Evolutionary conservation across 2,797 vertebrate species (phyloP).

Genomic region (Halcyon leucocephala): DNA sequence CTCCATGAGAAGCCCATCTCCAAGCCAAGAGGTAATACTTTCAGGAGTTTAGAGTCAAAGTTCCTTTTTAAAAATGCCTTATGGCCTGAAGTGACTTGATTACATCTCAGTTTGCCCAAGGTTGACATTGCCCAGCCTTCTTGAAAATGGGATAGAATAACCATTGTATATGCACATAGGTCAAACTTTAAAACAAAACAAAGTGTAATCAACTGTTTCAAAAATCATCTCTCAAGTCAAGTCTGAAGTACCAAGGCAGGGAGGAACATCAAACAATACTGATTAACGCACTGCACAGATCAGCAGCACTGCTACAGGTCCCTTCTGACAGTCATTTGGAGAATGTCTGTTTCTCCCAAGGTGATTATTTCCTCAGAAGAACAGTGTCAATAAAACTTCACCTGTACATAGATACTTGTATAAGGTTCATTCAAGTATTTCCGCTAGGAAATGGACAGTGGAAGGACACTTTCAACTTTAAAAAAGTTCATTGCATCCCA

Average conservation of each 20-base stretch:
- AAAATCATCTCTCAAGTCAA: slow-evolving; percentile 27
- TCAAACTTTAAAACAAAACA: not conserved
- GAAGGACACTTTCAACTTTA: slow-evolving; percentile 62
- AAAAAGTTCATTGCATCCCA: slow-evolving; percentile 15
- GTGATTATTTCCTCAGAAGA: slow-evolving; percentile 9
- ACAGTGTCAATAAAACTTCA: slow-evolving; percentile 52
- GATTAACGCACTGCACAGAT: slow-evolving; percentile 31
- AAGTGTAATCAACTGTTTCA: slow-evolving; percentile 47
- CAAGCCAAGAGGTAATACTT: slow-evolving; percentile 8
- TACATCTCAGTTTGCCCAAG: not conserved
- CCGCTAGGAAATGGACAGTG: slow-evolving; percentile 51
- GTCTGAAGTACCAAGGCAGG: slow-evolving; percentile 51
- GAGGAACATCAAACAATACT: slow-evolving; percentile 52
- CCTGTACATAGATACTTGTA: slow-evolving; percentile 47
- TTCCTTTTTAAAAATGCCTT: not conserved
- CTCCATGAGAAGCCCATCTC: not conserved
- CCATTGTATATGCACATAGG: not conserved
- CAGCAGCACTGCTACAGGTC: slow-evolving; percentile 32
- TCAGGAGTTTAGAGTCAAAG: not conserved
- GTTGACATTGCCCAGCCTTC: not conserved
- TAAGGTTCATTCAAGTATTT: slow-evolving; percentile 75
- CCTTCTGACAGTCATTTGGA: slow-evolving; percentile 37
- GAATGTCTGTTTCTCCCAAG: slow-evolving; percentile 3
- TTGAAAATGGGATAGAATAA: slow-evolving; percentile 2
- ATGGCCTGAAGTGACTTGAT: not conserved